These are phyloP conservation scores for Babylonia areolata DNA, from an alignment of 1,140 invertebrate species.

Conservation along the genomic window DNA sequence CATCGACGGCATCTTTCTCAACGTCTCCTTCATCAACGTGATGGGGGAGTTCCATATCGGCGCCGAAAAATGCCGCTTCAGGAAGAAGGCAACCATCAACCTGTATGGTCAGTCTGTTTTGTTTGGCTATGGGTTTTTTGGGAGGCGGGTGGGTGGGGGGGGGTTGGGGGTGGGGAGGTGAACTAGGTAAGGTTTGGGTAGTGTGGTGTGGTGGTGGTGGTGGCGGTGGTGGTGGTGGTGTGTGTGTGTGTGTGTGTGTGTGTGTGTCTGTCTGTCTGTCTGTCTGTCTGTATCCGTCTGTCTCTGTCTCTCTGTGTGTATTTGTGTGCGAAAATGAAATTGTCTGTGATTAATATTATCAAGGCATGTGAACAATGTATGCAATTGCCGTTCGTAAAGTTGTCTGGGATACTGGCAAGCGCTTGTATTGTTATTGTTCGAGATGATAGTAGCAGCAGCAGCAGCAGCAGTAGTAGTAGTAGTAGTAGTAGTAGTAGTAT, in stretches of 20 bases:
- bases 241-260: not conserved
- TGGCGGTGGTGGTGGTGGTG: not conserved
- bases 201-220: not conserved
- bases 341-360: no score
- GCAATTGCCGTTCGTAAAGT: no score
- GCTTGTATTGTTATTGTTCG: no score
- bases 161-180: no score
- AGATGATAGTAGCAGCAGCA: no score
- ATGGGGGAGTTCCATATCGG: conserved; percentile 41
- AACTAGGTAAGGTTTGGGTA: no score
- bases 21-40: conserved; percentile 23
- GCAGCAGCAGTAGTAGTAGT: no score
- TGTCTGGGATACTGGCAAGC: no score
- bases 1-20: conserved; percentile 12
- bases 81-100: conserved; percentile 14
- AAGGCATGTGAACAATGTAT: no score
- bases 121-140: no score
- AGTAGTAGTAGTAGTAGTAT: no score
- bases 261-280: not conserved
- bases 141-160: no score
- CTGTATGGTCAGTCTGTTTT: conserved; percentile 28
- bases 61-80: conserved; percentile 24
- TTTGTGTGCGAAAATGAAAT: not conserved
- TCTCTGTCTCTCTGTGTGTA: not conserved
- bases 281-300: not conserved